A percentile compares a stretch with the other conserved stretches of the same genome.
Conservation (phyloP, 1,140 invertebrate species). For the Brachionus asplanchnoidis region DNA sequence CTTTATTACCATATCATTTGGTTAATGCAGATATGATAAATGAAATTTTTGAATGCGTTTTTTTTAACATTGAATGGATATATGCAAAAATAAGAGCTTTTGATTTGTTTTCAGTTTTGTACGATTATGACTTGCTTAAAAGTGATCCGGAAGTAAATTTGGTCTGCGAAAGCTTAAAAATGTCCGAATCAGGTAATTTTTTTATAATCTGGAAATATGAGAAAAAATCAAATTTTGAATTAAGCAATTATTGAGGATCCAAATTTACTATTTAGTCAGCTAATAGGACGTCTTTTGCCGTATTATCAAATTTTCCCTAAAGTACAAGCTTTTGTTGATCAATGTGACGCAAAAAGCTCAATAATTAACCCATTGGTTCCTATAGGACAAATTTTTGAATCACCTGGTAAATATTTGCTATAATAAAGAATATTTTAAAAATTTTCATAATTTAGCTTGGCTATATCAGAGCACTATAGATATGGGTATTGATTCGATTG, state of each 20-base stretch:
- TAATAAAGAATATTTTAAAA: not conserved
- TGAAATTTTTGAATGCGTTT: not conserved
- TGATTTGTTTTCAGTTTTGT: constrained; percentile 17
- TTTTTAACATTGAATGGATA: constrained; percentile 40
- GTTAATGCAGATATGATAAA: constrained; percentile 4
- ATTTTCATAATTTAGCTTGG: not conserved
- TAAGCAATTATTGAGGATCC: not conserved
- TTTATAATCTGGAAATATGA: not conserved
- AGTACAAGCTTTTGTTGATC: constrained; percentile 49
- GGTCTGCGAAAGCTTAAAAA: not conserved
- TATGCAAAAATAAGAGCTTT: constrained; percentile 19
- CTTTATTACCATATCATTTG: constrained; percentile 36
- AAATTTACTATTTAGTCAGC: constrained; percentile 46
- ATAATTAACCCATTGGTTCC: not conserved
- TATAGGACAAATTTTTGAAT: not conserved
- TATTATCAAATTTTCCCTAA: constrained; percentile 50
- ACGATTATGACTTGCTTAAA: constrained; percentile 6
- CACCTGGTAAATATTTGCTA: not conserved
- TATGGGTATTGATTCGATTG: not conserved
- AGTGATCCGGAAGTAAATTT: not conserved
- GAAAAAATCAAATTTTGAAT: not conserved
- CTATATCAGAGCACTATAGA: not conserved
- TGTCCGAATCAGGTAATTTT: constrained; percentile 19
- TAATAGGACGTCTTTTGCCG: constrained; percentile 50
- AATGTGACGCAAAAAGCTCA: constrained; percentile 46